Percentiles rank a stretch among this genome's conserved stretches.
Conservation (phyloP, 2,113 vertebrate species). For the Pelecanus crispus region DNA sequence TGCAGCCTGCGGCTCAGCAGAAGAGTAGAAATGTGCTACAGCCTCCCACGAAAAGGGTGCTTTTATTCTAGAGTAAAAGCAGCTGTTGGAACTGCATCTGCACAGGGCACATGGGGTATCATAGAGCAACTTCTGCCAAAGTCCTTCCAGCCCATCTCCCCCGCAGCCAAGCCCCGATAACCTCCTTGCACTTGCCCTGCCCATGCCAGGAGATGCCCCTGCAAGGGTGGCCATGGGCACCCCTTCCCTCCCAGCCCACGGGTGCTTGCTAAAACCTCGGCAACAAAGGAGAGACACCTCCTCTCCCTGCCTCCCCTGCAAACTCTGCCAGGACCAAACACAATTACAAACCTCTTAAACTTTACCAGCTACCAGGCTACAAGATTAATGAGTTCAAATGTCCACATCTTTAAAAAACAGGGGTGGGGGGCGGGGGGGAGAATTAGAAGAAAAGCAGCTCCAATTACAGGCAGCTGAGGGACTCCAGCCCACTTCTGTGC, state of each 20-base stretch:
- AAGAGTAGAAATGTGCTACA: accelerated
- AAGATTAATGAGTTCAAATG: conserved; percentile 22
- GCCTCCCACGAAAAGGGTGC: background rate
- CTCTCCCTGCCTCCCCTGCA: background rate
- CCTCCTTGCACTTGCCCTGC: background rate
- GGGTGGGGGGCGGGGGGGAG: background rate
- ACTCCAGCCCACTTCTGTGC: conserved; percentile 19
- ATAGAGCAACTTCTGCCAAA: background rate
- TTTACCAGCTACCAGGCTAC: background rate
- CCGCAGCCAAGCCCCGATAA: background rate
- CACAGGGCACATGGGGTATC: accelerated
- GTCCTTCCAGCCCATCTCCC: background rate
- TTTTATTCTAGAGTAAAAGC: background rate
- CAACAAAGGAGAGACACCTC: background rate
- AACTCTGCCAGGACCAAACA: background rate
- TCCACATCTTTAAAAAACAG: background rate
- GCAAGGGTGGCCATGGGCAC: accelerated
- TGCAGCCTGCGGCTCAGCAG: background rate
- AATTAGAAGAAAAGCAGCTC: background rate
- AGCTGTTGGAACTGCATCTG: background rate
- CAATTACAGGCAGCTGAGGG: conserved; percentile 32
- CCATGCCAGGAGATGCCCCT: background rate
- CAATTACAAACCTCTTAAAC: conserved; percentile 25
- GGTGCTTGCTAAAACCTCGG: background rate
- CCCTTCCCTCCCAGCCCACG: background rate